Conservation (phyloP, 2,797 vertebrate species). For the Sebastes minor region DNA sequence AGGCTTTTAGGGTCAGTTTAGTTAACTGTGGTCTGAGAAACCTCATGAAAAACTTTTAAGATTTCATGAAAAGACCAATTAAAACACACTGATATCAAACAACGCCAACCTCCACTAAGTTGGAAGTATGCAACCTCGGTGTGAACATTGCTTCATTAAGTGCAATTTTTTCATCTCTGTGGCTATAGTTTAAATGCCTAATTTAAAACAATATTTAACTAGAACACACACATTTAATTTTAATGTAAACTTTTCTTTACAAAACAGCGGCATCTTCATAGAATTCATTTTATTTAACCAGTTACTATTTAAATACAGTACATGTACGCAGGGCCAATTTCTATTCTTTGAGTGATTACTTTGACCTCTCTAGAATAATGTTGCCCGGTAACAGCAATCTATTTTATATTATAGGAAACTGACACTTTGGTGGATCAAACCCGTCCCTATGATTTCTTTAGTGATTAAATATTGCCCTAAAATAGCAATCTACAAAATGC, state of each 20-base stretch:
- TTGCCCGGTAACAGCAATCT: neutral
- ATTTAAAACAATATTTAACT: neutral
- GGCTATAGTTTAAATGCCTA: neutral
- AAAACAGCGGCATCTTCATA: neutral
- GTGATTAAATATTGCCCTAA: neutral
- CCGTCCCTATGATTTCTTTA: neutral
- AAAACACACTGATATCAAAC: neutral
- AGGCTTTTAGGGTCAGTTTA: neutral
- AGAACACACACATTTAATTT: neutral
- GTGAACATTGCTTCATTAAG: neutral
- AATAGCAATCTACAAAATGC: neutral
- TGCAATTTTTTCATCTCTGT: neutral
- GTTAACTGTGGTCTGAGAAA: neutral
- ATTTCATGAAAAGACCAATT: neutral
- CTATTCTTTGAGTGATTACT: neutral
- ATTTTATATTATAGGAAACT: neutral
- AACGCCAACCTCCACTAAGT: neutral
- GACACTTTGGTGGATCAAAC: neutral
- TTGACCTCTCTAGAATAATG: neutral
- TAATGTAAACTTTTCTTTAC: neutral
- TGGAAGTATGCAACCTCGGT: neutral
- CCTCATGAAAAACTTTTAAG: neutral
- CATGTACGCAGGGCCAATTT: neutral
- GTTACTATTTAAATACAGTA: neutral
- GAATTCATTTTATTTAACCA: neutral